Evolutionary conservation across 1,140 invertebrate genomes (phyloP).

Genomic region (Heliconius melpomene): DNA sequence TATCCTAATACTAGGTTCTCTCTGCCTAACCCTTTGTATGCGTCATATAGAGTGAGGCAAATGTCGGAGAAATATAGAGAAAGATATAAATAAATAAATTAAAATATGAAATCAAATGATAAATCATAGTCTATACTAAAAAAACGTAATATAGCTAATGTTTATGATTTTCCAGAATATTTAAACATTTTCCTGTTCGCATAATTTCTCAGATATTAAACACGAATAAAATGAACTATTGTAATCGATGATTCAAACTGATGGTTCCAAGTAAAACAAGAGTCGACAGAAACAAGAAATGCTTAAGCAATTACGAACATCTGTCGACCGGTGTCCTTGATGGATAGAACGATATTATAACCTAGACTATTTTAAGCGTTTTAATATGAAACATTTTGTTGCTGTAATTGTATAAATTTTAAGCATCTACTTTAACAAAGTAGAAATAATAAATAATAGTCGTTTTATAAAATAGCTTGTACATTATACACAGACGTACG

Average conservation of each 20-base stretch:
- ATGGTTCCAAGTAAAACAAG: slow-evolving; percentile 35
- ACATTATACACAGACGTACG: neutral
- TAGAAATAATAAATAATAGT: neutral
- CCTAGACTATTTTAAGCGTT: slow-evolving; percentile 26
- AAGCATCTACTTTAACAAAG: slow-evolving; percentile 3
- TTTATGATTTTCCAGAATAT: neutral
- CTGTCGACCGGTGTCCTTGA: slow-evolving; percentile 39
- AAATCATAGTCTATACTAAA: neutral
- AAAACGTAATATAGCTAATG: neutral
- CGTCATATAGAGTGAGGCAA: no score
- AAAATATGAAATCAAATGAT: neutral
- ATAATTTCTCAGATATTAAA: slow-evolving; percentile 17
- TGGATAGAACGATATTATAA: slow-evolving; percentile 26
- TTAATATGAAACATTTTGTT: slow-evolving; percentile 13
- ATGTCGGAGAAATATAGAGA: no score
- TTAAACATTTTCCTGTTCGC: slow-evolving; percentile 18
- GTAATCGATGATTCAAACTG: slow-evolving; percentile 40
- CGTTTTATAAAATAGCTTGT: neutral
- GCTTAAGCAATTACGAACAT: slow-evolving; percentile 41
- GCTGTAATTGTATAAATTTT: slow-evolving; percentile 9
- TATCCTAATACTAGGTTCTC: no score
- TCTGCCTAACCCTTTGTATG: no score
- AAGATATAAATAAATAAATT: neutral
- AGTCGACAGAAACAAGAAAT: slow-evolving; percentile 36
- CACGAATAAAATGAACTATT: slow-evolving; percentile 33